Percentiles rank a stretch among this genome's conserved stretches.
Conservation (phyloP, 1,140 invertebrate genomes). For the Listronotus bonariensis region DNA sequence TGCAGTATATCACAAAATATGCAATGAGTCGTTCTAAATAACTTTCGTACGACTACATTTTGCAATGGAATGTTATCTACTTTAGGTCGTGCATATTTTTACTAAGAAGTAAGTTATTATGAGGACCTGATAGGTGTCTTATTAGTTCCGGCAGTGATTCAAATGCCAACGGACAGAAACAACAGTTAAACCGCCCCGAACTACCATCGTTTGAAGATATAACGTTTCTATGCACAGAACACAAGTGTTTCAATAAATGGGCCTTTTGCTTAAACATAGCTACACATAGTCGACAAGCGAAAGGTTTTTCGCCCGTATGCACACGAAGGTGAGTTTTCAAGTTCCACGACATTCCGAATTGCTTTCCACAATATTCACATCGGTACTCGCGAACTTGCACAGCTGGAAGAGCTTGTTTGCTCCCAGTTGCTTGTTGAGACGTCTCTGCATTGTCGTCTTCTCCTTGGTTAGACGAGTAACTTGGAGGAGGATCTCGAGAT, state of each 20-base stretch:
- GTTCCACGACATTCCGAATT: slow-evolving; percentile 90
- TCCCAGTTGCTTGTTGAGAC: slow-evolving; percentile 56
- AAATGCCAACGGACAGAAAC: slow-evolving; percentile 82
- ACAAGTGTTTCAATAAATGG: slow-evolving; percentile 81
- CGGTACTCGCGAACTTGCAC: slow-evolving; percentile 76
- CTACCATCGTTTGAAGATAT: slow-evolving; percentile 74
- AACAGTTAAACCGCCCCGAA: slow-evolving; percentile 77
- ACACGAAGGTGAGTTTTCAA: slow-evolving; percentile 83
- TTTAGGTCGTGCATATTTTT: slow-evolving; percentile 81
- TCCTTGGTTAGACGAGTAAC: slow-evolving; percentile 44
- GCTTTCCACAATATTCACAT: slow-evolving; percentile 85
- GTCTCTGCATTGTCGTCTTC: slow-evolving; percentile 60
- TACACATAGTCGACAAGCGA: slow-evolving; percentile 82
- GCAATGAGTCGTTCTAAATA: slow-evolving; percentile 44
- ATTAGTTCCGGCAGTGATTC: slow-evolving; percentile 83
- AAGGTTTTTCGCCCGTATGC: slow-evolving; percentile 86
- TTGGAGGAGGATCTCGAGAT: slow-evolving; percentile 59
- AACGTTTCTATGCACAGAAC: slow-evolving; percentile 82
- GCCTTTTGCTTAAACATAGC: slow-evolving; percentile 90
- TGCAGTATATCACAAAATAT: slow-evolving; percentile 41
- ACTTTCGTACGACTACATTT: slow-evolving; percentile 39
- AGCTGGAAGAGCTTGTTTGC: slow-evolving; percentile 58
- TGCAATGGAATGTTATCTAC: slow-evolving; percentile 52
- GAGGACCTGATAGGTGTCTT: slow-evolving; percentile 80
- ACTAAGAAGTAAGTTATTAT: slow-evolving; percentile 82